Conservation (phyloP, 2,888 invertebrate species). For the Thera obeliscata region DNA sequence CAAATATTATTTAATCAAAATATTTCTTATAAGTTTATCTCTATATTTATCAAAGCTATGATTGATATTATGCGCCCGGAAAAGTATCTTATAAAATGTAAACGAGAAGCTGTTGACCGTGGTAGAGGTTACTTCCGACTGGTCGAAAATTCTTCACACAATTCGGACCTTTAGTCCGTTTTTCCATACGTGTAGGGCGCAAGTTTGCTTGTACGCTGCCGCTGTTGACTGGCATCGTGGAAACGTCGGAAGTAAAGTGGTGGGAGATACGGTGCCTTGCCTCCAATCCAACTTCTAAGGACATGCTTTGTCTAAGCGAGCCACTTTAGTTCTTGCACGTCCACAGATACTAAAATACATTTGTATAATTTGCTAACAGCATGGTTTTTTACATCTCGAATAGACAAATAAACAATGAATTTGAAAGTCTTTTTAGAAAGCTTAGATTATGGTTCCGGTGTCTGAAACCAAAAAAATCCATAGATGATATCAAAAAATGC, state of each 20-base stretch:
- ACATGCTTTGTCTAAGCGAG: constrained; percentile 5
- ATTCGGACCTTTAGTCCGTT: constrained; percentile 12
- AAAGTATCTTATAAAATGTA: constrained; percentile 23
- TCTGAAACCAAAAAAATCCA: too few species aligned
- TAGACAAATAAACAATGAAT: too few species aligned
- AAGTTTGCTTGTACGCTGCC: constrained; percentile 12
- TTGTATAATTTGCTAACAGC: background rate
- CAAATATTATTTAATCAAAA: too few species aligned
- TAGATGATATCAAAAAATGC: too few species aligned
- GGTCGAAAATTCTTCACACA: constrained; percentile 38
- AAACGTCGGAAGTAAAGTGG: constrained; percentile 19
- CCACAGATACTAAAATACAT: background rate
- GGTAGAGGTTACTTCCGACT: constrained; percentile 61
- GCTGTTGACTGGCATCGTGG: constrained; percentile 2
- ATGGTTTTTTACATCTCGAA: background rate
- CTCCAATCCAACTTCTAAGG: constrained; percentile 9
- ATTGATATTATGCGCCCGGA: constrained; percentile 35
- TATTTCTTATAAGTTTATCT: background rate
- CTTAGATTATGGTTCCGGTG: too few species aligned
- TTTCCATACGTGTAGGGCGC: background rate
- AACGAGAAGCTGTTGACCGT: constrained; percentile 56
- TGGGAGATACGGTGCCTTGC: constrained; percentile 19
- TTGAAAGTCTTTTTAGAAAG: too few species aligned
- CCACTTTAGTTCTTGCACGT: constrained; percentile 10
- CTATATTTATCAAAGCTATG: constrained; percentile 1